These are phyloP conservation scores for Magallana nippona DNA, from an alignment of 2,888 invertebrate species.

Conservation along the genomic window DNA sequence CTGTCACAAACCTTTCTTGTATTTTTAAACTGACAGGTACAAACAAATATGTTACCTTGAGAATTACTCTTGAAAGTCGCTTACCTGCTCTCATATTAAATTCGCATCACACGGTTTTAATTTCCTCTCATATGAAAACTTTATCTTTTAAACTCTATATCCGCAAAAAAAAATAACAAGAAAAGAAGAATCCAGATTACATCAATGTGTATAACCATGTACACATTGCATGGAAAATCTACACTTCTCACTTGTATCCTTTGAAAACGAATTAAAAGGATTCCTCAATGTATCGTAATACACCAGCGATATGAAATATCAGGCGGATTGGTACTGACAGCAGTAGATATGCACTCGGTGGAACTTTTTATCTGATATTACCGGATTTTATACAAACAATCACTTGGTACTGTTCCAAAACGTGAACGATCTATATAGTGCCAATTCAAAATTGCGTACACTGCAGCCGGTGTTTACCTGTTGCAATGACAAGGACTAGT, in stretches of 20 bases:
- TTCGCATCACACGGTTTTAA: not conserved
- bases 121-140: not conserved
- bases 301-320: slow-evolving; percentile 1
- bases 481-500: slow-evolving; percentile 1
- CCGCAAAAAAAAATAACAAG: not conserved
- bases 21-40: slow-evolving; percentile 30
- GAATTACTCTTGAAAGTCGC: not conserved
- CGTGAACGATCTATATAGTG: not conserved
- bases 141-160: not conserved
- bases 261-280: not conserved
- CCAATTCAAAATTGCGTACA: not conserved
- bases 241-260: not conserved
- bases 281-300: slow-evolving; percentile 8
- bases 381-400: slow-evolving; percentile 20
- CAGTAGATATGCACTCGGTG: not conserved
- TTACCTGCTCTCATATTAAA: slow-evolving; percentile 26
- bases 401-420: slow-evolving; percentile 31
- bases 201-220: not conserved
- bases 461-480: slow-evolving; percentile 24
- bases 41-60: slow-evolving; percentile 2
- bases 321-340: slow-evolving; percentile 26
- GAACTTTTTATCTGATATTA: slow-evolving; percentile 31
- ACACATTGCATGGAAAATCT: not conserved
- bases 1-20: not conserved
- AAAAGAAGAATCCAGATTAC: too few relatives aligned